Evolutionary conservation across 2,113 vertebrate species (phyloP).

Genomic region (Actenoides hombroni): DNA sequence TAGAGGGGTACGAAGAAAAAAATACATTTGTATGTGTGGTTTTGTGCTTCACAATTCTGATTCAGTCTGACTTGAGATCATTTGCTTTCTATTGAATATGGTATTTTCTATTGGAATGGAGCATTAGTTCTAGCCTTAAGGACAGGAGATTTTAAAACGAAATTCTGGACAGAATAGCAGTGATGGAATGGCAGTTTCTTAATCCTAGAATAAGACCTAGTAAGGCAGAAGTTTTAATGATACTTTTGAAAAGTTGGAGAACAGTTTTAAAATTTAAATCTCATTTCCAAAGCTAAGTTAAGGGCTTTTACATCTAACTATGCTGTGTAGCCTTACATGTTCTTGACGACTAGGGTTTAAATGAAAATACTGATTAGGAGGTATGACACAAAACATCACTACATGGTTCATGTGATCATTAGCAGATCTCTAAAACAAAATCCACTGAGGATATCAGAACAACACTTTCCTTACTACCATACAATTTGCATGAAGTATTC

Average conservation of each 20-base stretch:
- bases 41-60: not conserved
- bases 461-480: not conserved
- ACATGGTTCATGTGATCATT: not conserved
- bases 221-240: not conserved
- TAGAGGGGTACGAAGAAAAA: not conserved
- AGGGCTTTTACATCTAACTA: not conserved
- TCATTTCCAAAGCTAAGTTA: not conserved
- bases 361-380: not conserved
- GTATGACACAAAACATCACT: not conserved
- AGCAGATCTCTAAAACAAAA: not conserved
- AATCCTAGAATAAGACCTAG: not conserved
- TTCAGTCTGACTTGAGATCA: not conserved
- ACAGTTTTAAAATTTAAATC: not conserved
- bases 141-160: not conserved
- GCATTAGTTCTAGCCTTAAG: not conserved
- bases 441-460: not conserved
- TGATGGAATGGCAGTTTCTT: not conserved
- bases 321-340: not conserved
- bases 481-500: not conserved
- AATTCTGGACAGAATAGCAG: not conserved
- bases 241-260: not conserved
- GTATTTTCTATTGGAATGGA: not conserved
- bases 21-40: not conserved
- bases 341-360: not conserved
- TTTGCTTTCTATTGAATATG: not conserved